Percentiles rank a stretch among this genome's conserved stretches.
Conservation (phyloP, 2,113 vertebrate species). For the Cebidichthys violaceus region DNA sequence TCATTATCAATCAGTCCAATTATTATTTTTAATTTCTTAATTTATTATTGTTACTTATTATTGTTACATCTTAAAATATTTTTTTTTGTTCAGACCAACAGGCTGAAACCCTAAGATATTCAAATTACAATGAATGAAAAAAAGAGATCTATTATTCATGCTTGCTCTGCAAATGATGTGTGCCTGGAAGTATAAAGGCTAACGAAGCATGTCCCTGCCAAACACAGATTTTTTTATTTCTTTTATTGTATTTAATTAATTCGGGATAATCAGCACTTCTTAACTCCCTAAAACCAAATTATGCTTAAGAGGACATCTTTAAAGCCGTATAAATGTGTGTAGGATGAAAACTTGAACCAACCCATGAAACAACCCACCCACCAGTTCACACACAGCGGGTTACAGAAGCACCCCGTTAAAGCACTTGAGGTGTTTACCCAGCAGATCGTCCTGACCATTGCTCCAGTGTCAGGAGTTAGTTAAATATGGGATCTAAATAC, state of each 20-base stretch:
- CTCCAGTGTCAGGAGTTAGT: slow-evolving; percentile 68
- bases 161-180: not conserved
- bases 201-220: not conserved
- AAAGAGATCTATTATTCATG: not conserved
- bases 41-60: no score
- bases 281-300: not conserved
- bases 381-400: slow-evolving; percentile 20
- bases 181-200: not conserved
- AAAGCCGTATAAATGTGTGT: not conserved
- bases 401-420: slow-evolving; percentile 32
- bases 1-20: not conserved
- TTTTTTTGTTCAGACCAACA: not conserved
- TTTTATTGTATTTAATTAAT: not conserved
- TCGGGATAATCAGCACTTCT: not conserved
- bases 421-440: slow-evolving; percentile 37
- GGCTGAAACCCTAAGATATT: not conserved
- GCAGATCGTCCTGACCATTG: slow-evolving; percentile 61
- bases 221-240: not conserved
- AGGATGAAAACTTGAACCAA: not conserved
- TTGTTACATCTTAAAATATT: not conserved
- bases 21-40: no score
- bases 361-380: slow-evolving; percentile 53
- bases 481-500: slow-evolving; percentile 75
- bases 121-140: not conserved
- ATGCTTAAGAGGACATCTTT: not conserved